Evolutionary conservation across 2,888 invertebrate species (phyloP).

Genomic region (Chrysodeixis includens): DNA sequence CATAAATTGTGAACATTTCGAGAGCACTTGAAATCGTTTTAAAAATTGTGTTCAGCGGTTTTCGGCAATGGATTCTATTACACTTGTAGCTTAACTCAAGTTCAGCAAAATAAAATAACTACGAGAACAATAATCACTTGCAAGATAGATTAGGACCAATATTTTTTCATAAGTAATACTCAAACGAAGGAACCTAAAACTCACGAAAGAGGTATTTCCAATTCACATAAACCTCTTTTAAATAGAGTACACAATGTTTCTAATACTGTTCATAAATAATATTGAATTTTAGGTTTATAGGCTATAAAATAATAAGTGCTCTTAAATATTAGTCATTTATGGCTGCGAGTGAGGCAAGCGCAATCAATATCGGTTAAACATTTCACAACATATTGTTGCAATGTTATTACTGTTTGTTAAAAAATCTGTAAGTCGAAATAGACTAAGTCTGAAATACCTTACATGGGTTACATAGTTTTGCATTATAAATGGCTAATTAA

Average conservation of each 20-base stretch:
- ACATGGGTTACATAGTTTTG: conserved; percentile 7
- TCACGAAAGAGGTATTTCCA: conserved; percentile 9
- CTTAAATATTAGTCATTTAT: conserved; percentile 49
- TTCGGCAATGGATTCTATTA: not conserved
- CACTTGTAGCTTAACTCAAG: not conserved
- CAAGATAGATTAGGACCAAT: not conserved
- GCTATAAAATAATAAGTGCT: conserved; percentile 35
- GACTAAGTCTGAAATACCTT: not conserved
- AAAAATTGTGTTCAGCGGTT: not conserved
- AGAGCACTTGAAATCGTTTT: conserved; percentile 10
- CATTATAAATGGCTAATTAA: conserved; percentile 13
- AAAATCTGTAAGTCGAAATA: not conserved
- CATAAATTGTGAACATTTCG: conserved; percentile 33
- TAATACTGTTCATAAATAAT: conserved; percentile 23
- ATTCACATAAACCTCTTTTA: conserved; percentile 14
- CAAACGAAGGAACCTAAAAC: conserved; percentile 7
- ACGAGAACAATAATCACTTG: not conserved
- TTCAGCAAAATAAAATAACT: not conserved
- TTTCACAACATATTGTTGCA: conserved; percentile 24
- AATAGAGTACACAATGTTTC: conserved; percentile 31
- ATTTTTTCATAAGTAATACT: not conserved
- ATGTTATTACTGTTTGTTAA: not conserved
- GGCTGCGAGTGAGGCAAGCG: conserved; percentile 49
- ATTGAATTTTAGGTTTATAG: conserved; percentile 33
- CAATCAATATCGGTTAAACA: conserved; percentile 41